Base-by-base conservation (phyloP, 2,888 invertebrate genomes). In the Chironomus riparius region DNA sequence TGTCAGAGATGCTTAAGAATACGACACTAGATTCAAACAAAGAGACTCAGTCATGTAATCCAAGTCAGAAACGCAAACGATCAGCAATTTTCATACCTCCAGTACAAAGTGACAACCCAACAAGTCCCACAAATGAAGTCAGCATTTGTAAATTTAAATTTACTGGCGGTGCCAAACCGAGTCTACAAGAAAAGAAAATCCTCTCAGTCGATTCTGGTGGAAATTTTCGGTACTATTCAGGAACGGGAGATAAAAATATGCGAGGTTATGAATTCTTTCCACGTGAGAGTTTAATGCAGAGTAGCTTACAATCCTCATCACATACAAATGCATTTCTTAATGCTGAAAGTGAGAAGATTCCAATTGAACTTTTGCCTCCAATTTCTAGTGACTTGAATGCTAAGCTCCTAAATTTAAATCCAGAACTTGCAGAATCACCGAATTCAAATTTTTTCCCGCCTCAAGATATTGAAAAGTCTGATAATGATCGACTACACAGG, bases 101-200 rank as follows among this genome's bases (percentile, higher is more conserved):
- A 0, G 89, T 93, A 82, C 92, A 92, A 0, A 86, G 90, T 3
- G 92, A 91, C 80, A 91, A 88, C 79, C 21, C 74, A 47, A 87
- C 90, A 3, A 92, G 91, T 79, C 92, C 93, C 0, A 91, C 92
- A 0, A 91, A 92, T 0, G 93, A 93, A 83, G 95, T 93, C 62
- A 92, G 92, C 82, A 95, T 95, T 81, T 95, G 95, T 82, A 95
- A 95, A 83, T 95, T 95, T 81, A 95, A 95, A 82, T 95, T 95
- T 82, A 95, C 94, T 0, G 95, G 95, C 0, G 95, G 95, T 0
- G 93, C 94, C 0, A 93, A 94, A 78, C 95, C 95, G 0, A 91
- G 91, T 77, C 82, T 95, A 70, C 94, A 95, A 81, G 95, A 95
- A 81, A 95, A 95, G 84, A 95, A 95, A 83, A 94, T 94, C 90